Evolutionary conservation across 2,888 invertebrate species (phyloP).

Genomic region (Lissocephala sabroskyi): DNA sequence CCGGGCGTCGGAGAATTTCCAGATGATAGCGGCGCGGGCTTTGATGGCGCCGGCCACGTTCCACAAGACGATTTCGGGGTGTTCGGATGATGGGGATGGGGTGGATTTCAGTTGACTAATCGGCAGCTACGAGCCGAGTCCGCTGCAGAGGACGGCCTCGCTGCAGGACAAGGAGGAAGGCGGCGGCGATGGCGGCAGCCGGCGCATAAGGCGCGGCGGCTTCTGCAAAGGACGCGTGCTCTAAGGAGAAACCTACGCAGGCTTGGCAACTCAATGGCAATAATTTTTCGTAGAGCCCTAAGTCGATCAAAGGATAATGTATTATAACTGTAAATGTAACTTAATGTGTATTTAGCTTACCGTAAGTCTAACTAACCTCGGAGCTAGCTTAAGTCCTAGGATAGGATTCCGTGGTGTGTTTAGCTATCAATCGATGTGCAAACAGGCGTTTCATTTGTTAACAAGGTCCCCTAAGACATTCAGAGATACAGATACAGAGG

Average conservation of each 20-base stretch:
- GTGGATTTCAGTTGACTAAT: slow-evolving; percentile 71
- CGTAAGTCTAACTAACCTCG: background rate
- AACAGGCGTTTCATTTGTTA: slow-evolving; percentile 4
- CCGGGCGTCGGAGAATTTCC: slow-evolving; percentile 72
- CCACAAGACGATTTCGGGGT: slow-evolving; percentile 71
- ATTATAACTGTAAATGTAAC: background rate
- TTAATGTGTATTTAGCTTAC: slow-evolving; percentile 1
- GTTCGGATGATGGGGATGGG: slow-evolving; percentile 69
- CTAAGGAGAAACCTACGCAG: slow-evolving; percentile 31
- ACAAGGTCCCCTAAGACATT: no score
- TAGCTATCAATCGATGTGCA: no score
- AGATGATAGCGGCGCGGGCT: slow-evolving; percentile 70
- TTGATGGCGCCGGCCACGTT: slow-evolving; percentile 71
- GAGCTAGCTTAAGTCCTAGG: no score
- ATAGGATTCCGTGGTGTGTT: no score
- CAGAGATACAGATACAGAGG: no score
- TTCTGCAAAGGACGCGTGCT: slow-evolving; percentile 59
- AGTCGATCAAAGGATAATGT: slow-evolving; percentile 17
- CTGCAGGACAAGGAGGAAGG: slow-evolving; percentile 43
- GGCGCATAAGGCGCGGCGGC: slow-evolving; percentile 53
- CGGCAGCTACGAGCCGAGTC: slow-evolving; percentile 46
- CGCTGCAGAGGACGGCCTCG: slow-evolving; percentile 57
- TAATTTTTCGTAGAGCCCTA: slow-evolving; percentile 60
- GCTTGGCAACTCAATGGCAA: slow-evolving; percentile 67
- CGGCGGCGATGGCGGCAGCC: slow-evolving; percentile 13